These are phyloP conservation scores for Bombylius discolor DNA, from an alignment of 2,888 invertebrate genomes.

Conservation along the genomic window DNA sequence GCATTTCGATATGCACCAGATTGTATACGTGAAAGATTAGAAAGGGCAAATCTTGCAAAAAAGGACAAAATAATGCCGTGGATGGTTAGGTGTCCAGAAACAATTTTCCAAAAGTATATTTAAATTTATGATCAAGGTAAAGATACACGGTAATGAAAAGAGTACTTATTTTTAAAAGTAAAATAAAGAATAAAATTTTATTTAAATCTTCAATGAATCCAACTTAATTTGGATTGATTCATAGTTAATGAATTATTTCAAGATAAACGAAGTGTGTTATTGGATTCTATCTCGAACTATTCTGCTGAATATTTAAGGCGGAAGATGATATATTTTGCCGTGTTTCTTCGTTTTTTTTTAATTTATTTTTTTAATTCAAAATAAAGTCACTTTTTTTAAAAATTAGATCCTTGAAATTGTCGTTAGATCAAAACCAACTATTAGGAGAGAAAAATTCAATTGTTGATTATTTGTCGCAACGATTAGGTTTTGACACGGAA, in stretches of 20 bases:
- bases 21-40: slow-evolving; percentile 41
- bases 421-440: slow-evolving; percentile 35
- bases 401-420: slow-evolving; percentile 29
- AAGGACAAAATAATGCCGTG: slow-evolving; percentile 47
- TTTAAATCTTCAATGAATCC: too few relatives aligned
- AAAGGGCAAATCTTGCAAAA: slow-evolving; percentile 37
- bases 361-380: slow-evolving; percentile 11
- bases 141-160: not conserved
- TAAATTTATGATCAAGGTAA: not conserved
- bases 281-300: too few relatives aligned
- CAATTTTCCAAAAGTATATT: slow-evolving; percentile 41
- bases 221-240: too few relatives aligned
- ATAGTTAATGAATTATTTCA: too few relatives aligned
- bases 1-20: slow-evolving; percentile 46
- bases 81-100: slow-evolving; percentile 51
- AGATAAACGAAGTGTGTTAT: too few relatives aligned
- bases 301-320: too few relatives aligned
- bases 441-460: slow-evolving; percentile 41
- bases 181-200: not conserved
- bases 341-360: not conserved
- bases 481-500: slow-evolving; percentile 38
- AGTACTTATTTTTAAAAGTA: not conserved
- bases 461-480: slow-evolving; percentile 41
- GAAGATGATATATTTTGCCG: too few relatives aligned
- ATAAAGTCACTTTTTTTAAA: slow-evolving; percentile 36